Base-by-base conservation (phyloP, 1,140 invertebrate species). In the fruit fly (Drosophila melanogaster) region DNA sequence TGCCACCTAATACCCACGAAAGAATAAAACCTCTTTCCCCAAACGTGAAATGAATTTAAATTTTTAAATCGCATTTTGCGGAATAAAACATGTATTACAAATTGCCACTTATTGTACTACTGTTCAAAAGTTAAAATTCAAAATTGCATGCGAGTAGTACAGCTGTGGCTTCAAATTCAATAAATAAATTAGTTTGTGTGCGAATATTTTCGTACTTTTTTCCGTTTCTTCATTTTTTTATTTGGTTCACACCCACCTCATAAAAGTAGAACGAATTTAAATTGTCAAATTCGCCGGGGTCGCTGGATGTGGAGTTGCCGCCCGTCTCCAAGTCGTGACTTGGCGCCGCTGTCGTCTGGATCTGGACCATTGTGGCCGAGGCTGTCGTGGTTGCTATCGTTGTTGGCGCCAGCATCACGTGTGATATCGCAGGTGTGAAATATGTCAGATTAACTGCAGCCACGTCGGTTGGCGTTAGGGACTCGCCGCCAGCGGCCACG, bases 251-350 rank as follows among this genome's bases (percentile, higher is more conserved):
- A 81, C 83, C 33, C 66, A 90, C 87, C 87, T 90, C 83, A 59
- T 89, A 90, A 69, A 90, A 90, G 72, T 87, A 90, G 64, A 90
- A 90, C 26, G 89, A 90, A 74, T 90, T 90, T 46, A 90, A 69
- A 70, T 90, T 87, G 65, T 90, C 87, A 58, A 86, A 41, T 49
- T 87, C 84, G 40, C 57, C 76, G 12, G 70, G 56, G 67, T 83
- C 64, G 5, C 55, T 55, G 33, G 53, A 19, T 17, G 76, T 65
- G 19, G 71, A 50, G 47, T 83, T 86, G 59, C 55, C 51, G 41
- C 55, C 53, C 24, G 57, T 58, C 55, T 72, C 75, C 37, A 83
- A 76, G 61, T 86, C 83, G 64, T 60, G 71, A 61, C 56, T 67
- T 56, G 71, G 61, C 47, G 78, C 83, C 60, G 47, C 59, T 64